Percentiles rank a stretch among this genome's conserved stretches.
phyloP scores from a whole-genome alignment of 1,140 invertebrate species.

The Portunus trituberculatus region DNA sequence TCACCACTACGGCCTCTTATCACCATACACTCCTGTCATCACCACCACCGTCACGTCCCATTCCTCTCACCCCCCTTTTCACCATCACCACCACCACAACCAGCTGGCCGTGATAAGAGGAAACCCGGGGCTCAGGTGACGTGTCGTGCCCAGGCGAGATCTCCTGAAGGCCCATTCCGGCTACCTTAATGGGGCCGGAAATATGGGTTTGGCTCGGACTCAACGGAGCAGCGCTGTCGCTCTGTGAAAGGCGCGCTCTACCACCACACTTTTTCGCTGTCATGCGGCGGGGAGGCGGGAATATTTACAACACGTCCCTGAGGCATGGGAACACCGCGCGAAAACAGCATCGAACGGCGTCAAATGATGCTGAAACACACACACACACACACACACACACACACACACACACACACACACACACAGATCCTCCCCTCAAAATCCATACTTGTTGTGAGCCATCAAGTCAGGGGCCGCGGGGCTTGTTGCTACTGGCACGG shows the following conservation, averaged over 20 bases:
- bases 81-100: neutral
- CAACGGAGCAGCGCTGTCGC: neutral
- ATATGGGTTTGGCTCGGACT: neutral
- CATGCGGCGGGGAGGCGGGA: neutral
- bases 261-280: neutral
- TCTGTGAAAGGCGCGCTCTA: neutral
- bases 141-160: neutral
- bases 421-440: neutral
- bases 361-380: slow-evolving; percentile 27
- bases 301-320: neutral
- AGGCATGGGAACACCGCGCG: neutral
- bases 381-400: slow-evolving; percentile 43
- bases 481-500: neutral
- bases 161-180: neutral
- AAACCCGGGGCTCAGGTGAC: neutral
- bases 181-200: neutral
- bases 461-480: neutral
- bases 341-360: neutral
- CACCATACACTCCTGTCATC: no score
- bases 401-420: slow-evolving; percentile 45
- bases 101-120: neutral
- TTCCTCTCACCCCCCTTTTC: neutral
- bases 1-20: neutral
- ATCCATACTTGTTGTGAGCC: neutral
- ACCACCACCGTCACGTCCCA: no score